These are phyloP conservation scores for Haliclystus octoradiatus DNA, from an alignment of 30 jellyfish, hydroid and myxozoan genomes.

Conservation along the genomic window DNA sequence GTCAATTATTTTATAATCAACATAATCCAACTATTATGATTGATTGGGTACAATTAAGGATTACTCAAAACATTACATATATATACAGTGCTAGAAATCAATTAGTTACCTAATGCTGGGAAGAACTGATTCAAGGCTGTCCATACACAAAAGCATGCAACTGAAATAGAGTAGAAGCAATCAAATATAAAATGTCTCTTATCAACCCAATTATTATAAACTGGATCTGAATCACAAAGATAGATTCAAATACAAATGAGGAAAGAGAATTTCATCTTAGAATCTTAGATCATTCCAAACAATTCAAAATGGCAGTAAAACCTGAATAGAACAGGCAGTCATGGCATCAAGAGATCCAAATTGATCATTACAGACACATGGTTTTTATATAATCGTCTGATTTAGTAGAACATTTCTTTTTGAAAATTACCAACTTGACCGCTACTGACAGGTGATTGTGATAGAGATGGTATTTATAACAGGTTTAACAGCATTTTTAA, in stretches of 20 bases:
- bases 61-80: no score
- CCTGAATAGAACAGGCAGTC: no score
- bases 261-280: neutral
- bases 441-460: neutral
- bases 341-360: no score
- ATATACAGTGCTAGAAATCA: no score
- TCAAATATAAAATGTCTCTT: neutral
- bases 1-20: no score
- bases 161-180: slow-evolving; percentile 19
- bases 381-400: neutral
- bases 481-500: neutral
- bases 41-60: no score
- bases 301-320: no score
- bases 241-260: neutral
- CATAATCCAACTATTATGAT: no score
- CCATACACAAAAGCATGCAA: slow-evolving; percentile 81
- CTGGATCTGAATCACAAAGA: neutral
- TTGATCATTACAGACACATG: neutral
- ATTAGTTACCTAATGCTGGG: slow-evolving; percentile 69
- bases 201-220: neutral
- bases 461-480: neutral
- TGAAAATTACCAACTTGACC: neutral
- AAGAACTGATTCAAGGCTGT: slow-evolving; percentile 51
- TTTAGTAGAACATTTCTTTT: neutral
- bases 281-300: no score